Base-by-base conservation (phyloP, 2,888 invertebrate species). In the Hetaerina titia region DNA sequence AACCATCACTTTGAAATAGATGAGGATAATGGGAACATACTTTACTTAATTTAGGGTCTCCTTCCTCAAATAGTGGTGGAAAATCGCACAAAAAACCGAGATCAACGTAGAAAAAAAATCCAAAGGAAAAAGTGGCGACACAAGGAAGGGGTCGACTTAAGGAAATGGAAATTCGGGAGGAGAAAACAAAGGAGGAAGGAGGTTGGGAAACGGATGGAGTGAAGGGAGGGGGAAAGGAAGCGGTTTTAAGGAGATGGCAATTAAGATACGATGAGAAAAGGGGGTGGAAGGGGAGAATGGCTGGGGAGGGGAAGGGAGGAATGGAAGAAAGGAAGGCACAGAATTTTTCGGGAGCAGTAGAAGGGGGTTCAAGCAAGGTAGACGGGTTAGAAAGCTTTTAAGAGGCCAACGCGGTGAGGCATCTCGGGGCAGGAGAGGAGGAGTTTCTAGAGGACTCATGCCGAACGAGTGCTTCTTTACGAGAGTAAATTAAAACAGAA, bases 211-310 rank as follows among this genome's bases (percentile, higher is more conserved):
- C 11, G 60, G 89, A 11, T 0, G 19, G 89, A 25, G 6, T 22
- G 57, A 58, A 8, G 58, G n/a, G 60, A 15, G n/a, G 63, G 60
- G 90, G 31, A 90, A 60, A 90, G 90, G 60, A 58, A 60, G 90
- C 25, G 31, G 90, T 63, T 90, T 90, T 63, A 90, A 90, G 90
- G 45, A 63, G 90, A 69, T 69, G 90, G 90, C 90, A 90, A 90
- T 90, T 90, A 90, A 90, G 90, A 90, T 90, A 90, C 64, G 90
- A 63, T 19, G 45, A 45, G 45, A 63, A n/a, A 58, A 58, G 25
- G n/a, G 31, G 63, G 25, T 60, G 25, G n/a, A 15, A 11, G 15
- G 57, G 22, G 88, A 13, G 57, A 88, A 88, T 56, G 56, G 45
- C 25, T 25, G 8, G 15, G 88, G 57, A 19, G n/a, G 57, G 22